Percentiles rank a stretch among this genome's conserved stretches.
These are phyloP conservation scores for Pipistrellus kuhlii DNA, from an alignment of 2,797 vertebrate genomes.

Conservation along the genomic window DNA sequence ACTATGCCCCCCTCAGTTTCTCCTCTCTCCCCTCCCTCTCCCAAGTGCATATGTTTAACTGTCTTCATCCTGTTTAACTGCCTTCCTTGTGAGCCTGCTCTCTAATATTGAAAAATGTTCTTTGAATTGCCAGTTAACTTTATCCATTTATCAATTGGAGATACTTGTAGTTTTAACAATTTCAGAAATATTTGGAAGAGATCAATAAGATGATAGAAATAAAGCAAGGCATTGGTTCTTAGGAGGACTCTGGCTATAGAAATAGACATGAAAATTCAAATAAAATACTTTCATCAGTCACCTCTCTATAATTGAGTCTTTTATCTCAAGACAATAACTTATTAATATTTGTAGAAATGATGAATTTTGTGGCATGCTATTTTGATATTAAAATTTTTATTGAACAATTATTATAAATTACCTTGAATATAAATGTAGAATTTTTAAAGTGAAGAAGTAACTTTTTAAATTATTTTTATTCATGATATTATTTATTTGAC, in stretches of 20 bases:
- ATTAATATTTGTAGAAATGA: not conserved
- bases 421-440: not conserved
- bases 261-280: slow-evolving; percentile 29
- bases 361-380: not conserved
- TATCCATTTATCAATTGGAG: not conserved
- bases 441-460: not conserved
- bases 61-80: not conserved
- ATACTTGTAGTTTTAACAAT: slow-evolving; percentile 18
- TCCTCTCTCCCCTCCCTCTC: not conserved
- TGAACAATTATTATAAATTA: slow-evolving; percentile 23
- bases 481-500: not conserved
- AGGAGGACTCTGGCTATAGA: slow-evolving; percentile 18
- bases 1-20: not conserved
- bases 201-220: not conserved
- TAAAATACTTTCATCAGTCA: slow-evolving; percentile 6
- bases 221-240: not conserved
- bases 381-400: not conserved
- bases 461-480: not conserved
- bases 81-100: not conserved
- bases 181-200: not conserved
- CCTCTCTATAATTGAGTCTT: not conserved
- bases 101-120: not conserved
- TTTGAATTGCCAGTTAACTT: not conserved
- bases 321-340: not conserved
- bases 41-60: not conserved